A percentile compares a stretch with the other conserved stretches of the same genome.
These are phyloP conservation scores for Indicator indicator DNA, from an alignment of 2,113 vertebrate species.

Conservation along the genomic window DNA sequence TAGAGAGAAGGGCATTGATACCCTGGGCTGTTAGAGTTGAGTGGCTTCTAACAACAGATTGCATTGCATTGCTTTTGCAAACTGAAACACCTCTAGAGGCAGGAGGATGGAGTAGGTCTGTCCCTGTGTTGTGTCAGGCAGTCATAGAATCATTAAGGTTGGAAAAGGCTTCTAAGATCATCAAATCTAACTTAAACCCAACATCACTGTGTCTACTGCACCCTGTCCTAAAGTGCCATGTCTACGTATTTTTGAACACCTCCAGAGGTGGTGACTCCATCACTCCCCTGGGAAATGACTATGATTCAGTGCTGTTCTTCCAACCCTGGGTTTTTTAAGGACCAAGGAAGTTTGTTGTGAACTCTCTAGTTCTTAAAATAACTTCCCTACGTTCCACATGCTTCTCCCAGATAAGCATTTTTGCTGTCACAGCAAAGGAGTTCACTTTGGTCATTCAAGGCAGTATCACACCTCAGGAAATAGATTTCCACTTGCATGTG, in stretches of 20 bases:
- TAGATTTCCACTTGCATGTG: neutral
- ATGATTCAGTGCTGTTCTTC: neutral
- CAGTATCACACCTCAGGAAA: neutral
- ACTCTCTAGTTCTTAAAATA: neutral
- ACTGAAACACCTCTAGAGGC: neutral
- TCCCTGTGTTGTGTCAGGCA: neutral
- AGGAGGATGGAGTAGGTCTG: neutral
- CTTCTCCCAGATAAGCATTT: neutral
- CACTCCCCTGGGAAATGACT: no score
- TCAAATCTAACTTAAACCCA: no score
- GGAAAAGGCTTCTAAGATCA: no score
- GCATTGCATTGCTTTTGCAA: neutral
- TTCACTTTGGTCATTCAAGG: neutral
- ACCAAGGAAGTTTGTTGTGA: neutral
- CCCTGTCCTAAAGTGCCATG: no score
- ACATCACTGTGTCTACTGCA: no score
- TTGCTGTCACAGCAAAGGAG: neutral
- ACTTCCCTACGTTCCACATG: neutral
- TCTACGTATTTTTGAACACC: no score
- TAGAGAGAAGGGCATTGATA: neutral
- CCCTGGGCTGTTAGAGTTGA: neutral
- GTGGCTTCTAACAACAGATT: neutral
- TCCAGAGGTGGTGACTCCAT: no score
- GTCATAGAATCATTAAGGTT: no score
- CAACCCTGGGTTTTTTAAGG: neutral